These are phyloP conservation scores for Hemiprocne comata DNA, from an alignment of 2,113 vertebrate genomes.

Conservation along the genomic window DNA sequence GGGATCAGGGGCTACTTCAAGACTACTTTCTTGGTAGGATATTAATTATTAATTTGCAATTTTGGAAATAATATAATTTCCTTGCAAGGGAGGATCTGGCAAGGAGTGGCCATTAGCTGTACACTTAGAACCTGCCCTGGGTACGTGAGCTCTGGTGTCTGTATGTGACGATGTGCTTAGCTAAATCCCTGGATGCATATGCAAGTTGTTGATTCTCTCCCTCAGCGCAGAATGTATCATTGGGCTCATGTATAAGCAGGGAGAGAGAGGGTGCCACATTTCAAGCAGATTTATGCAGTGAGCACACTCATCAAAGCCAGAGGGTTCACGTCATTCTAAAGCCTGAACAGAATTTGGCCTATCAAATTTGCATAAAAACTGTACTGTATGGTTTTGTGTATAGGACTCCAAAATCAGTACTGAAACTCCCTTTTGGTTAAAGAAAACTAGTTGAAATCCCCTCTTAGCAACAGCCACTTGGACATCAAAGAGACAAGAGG, in stretches of 20 bases:
- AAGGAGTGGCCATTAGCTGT: neutral
- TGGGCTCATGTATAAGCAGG: neutral
- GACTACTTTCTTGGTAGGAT: neutral
- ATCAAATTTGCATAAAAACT: neutral
- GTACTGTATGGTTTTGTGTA: neutral
- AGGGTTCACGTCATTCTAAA: neutral
- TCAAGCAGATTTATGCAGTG: neutral
- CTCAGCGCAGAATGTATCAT: neutral
- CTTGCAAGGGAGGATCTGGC: neutral
- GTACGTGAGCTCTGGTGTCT: neutral
- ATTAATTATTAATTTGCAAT: conserved; percentile 13
- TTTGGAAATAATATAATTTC: conserved; percentile 7
- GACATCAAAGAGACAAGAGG: neutral
- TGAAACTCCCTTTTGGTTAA: neutral
- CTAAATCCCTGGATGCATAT: neutral
- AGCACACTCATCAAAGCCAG: neutral
- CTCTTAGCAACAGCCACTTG: neutral
- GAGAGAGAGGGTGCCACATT: neutral
- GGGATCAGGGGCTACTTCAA: neutral
- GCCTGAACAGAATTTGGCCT: neutral
- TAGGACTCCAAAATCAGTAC: neutral
- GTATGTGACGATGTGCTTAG: neutral
- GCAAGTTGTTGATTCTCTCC: neutral
- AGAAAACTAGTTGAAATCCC: neutral
- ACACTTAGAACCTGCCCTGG: neutral